Evolutionary conservation across 2,888 invertebrate species (phyloP).

Genomic region (Microctonus aethiopoides): DNA sequence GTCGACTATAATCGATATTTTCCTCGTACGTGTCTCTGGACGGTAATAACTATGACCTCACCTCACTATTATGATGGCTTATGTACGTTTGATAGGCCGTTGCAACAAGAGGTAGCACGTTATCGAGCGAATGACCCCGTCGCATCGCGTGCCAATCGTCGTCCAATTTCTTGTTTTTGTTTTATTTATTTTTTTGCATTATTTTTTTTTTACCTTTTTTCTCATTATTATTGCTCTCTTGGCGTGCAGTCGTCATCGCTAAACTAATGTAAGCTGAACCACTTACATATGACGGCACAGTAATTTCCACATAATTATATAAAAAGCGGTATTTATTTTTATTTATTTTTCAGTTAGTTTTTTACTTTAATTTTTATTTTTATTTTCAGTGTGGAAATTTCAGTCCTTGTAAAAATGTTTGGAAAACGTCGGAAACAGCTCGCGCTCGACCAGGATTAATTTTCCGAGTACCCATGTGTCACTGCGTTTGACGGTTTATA

Average conservation of each 20-base stretch:
- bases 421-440: not conserved
- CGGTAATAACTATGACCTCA: constrained; percentile 33
- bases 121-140: constrained; percentile 25
- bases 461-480: not conserved
- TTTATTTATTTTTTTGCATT: not conserved
- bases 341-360: not conserved
- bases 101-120: constrained; percentile 23
- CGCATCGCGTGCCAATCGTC: constrained; percentile 27
- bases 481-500: constrained; percentile 2
- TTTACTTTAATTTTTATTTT: not conserved
- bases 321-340: not conserved
- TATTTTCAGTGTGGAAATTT: not conserved
- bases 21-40: constrained; percentile 32
- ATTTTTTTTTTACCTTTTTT: too few relatives aligned
- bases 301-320: not conserved
- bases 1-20: constrained; percentile 38
- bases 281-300: not conserved
- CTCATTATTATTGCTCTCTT: not conserved
- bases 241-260: not conserved
- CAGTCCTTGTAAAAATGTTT: not conserved
- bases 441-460: not conserved
- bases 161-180: not conserved
- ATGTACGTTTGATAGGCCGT: constrained; percentile 30
- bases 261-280: not conserved
- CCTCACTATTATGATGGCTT: constrained; percentile 30